Percentiles rank a stretch among this genome's conserved stretches.
phyloP scores from a whole-genome alignment of 2,113 vertebrate species.

The Ceyx melanurus region DNA sequence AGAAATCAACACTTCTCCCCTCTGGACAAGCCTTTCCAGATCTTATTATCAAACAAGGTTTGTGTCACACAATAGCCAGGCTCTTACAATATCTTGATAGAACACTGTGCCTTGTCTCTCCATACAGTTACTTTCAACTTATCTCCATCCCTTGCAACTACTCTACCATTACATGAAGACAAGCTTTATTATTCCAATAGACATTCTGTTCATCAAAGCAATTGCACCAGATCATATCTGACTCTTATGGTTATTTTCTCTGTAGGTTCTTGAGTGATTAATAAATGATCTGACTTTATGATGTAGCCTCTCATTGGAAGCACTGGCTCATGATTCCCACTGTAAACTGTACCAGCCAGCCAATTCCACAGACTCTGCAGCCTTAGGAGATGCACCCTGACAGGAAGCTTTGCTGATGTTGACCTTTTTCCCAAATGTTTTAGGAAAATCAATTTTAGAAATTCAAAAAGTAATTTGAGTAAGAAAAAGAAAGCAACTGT shows the following conservation, averaged over 20 bases:
- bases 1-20: no score
- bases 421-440: not conserved
- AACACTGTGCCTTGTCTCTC: not conserved
- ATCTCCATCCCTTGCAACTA: not conserved
- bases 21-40: no score
- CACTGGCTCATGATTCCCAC: not conserved
- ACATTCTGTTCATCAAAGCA: not conserved
- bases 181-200: not conserved
- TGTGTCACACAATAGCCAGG: no score
- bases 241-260: not conserved
- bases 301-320: not conserved
- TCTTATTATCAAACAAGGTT: no score
- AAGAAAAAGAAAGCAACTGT: not conserved
- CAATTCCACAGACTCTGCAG: not conserved
- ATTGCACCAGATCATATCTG: not conserved
- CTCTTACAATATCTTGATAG: not conserved
- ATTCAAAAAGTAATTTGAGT: not conserved
- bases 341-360: not conserved
- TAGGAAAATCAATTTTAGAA: not conserved
- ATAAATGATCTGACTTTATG: not conserved
- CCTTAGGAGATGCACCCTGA: not conserved
- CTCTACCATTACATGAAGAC: not conserved
- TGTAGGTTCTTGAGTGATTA: rapidly evolving
- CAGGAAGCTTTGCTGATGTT: rapidly evolving
- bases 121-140: not conserved